Percentiles rank a stretch among this genome's conserved stretches.
Evolutionary conservation across 1,140 invertebrate species (phyloP).

Genomic region (Habropoda laboriosa): DNA sequence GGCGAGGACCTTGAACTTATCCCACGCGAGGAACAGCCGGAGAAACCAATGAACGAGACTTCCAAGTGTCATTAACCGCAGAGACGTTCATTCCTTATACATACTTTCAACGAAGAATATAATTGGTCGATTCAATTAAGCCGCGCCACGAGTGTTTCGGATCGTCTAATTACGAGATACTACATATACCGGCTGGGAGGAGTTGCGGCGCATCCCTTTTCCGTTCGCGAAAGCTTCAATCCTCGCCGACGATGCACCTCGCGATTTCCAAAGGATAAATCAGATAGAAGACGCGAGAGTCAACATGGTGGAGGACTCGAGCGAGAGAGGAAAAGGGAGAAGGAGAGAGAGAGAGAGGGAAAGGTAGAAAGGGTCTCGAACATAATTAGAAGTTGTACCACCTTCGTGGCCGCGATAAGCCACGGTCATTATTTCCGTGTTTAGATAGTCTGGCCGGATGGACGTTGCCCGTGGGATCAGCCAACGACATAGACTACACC

Average conservation of each 20-base stretch:
- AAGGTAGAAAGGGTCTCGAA: constrained; percentile 52
- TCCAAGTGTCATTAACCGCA: neutral
- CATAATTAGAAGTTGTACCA: constrained; percentile 80
- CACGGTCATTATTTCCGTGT: constrained; percentile 80
- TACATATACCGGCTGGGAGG: neutral
- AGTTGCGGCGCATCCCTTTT: neutral
- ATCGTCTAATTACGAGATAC: neutral
- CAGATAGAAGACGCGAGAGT: neutral
- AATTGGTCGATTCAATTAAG: constrained; percentile 16
- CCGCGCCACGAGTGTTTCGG: neutral
- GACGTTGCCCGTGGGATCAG: constrained; percentile 60
- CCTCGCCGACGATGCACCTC: neutral
- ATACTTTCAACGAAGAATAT: neutral
- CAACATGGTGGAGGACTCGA: constrained; percentile 55
- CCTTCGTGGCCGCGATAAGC: constrained; percentile 73
- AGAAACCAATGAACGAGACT: neutral
- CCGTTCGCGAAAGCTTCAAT: neutral
- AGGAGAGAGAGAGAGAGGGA: neutral
- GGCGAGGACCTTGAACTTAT: neutral
- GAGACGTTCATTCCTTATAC: neutral
- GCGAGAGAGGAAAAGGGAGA: neutral
- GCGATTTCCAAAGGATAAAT: constrained; percentile 44
- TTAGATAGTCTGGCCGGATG: constrained; percentile 76
- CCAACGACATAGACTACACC: constrained; percentile 56
- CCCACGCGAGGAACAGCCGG: neutral